Conservation (phyloP, 92 coral and sea anemone species). For the Actinernus sp. region DNA sequence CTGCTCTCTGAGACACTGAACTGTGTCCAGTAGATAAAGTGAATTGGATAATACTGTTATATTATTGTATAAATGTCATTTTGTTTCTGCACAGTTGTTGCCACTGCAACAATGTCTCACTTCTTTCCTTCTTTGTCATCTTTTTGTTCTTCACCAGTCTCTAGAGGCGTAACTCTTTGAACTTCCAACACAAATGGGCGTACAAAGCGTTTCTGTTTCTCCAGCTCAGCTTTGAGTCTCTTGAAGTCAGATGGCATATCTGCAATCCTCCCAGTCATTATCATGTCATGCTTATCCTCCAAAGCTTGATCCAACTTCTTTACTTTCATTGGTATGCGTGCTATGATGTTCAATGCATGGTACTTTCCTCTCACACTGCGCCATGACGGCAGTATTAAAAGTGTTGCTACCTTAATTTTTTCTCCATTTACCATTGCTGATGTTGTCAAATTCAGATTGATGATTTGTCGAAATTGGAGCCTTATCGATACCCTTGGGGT, state of each 20-base stretch:
- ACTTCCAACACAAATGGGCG: conserved; percentile 87
- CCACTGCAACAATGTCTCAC: too few relatives aligned
- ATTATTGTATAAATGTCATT: too few relatives aligned
- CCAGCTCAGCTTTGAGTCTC: conserved; percentile 76
- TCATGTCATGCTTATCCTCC: conserved; percentile 69
- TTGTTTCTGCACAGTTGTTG: too few relatives aligned
- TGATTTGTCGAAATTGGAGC: conserved; percentile 70
- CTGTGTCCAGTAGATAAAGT: too few relatives aligned
- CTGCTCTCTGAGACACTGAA: too few relatives aligned
- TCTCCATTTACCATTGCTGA: conserved; percentile 77
- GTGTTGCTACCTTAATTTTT: conserved; percentile 67
- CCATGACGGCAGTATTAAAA: conserved; percentile 80
- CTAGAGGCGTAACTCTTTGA: conserved; percentile 58
- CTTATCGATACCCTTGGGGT: conserved; percentile 87
- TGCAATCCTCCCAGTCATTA: conserved; percentile 82
- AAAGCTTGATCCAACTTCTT: conserved; percentile 78
- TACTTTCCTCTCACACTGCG: conserved; percentile 92
- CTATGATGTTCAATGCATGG: conserved; percentile 78
- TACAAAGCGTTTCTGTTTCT: conserved; percentile 82
- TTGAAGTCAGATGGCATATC: conserved; percentile 76
- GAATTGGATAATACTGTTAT: too few relatives aligned
- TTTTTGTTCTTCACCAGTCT: conserved; percentile 21
- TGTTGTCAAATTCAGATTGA: conserved; percentile 84
- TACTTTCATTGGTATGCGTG: conserved; percentile 87
- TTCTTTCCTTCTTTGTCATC: background rate